Evolutionary conservation across 23 tunicate species (phyloP).

Genomic region (Pegea sp.): DNA sequence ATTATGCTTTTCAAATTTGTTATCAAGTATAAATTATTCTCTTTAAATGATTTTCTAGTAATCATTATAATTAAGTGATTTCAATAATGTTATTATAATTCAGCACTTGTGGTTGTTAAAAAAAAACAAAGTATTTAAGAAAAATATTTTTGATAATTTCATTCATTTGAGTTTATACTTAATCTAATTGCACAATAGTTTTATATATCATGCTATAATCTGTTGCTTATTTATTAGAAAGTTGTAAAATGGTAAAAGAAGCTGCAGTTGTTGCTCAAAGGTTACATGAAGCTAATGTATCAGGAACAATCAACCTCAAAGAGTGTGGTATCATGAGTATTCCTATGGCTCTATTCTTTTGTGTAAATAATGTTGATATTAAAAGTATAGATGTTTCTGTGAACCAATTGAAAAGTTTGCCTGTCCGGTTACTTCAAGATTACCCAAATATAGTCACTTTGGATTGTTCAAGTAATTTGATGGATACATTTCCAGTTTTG

Average conservation of each 20-base stretch:
- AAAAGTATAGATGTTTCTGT: neutral
- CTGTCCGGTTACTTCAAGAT: neutral
- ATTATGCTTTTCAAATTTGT: too few species aligned
- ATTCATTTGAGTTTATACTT: too few species aligned
- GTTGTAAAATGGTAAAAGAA: constrained; percentile 2
- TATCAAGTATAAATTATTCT: too few species aligned
- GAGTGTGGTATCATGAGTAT: neutral
- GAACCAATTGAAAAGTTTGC: neutral
- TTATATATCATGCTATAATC: too few species aligned
- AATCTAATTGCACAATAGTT: too few species aligned
- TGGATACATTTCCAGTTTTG: neutral
- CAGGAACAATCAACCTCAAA: neutral
- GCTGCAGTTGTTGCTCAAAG: neutral
- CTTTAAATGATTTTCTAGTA: too few species aligned
- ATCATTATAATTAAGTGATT: too few species aligned
- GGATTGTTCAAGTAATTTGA: neutral
- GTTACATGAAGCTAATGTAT: neutral
- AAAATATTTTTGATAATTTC: too few species aligned
- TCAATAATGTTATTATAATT: too few species aligned
- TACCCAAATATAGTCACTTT: neutral
- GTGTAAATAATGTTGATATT: neutral
- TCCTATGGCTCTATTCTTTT: neutral
- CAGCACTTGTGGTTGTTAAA: too few species aligned
- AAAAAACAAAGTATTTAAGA: too few species aligned
- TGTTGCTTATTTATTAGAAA: too few species aligned